Conservation (phyloP, 2,797 vertebrate species). For the Alexandromys oeconomus region DNA sequence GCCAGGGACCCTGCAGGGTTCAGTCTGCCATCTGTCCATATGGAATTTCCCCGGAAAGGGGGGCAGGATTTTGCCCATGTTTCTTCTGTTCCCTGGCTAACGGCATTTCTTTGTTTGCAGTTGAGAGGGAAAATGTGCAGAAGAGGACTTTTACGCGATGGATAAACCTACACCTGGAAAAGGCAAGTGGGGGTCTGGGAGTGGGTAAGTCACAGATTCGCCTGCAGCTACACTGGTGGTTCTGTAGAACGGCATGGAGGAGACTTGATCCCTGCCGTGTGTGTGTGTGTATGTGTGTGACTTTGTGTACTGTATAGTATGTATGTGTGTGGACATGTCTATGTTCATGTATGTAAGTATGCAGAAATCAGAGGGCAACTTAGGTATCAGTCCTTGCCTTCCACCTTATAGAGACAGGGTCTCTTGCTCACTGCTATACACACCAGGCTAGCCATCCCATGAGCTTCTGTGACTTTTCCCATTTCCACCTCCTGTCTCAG, state of each 20-base stretch:
- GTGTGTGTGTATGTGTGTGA: background rate
- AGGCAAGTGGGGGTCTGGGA: slow-evolving; percentile 88
- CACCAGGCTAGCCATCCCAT: background rate
- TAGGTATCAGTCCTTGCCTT: background rate
- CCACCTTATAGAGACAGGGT: background rate
- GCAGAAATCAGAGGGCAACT: background rate
- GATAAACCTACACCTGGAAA: slow-evolving; percentile 98
- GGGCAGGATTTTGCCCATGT: accelerated
- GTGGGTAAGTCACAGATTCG: accelerated
- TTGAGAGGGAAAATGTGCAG: slow-evolving; percentile 96
- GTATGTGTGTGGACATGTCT: background rate
- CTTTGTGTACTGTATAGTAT: background rate
- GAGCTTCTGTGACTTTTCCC: background rate
- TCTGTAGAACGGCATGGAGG: accelerated
- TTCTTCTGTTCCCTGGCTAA: background rate
- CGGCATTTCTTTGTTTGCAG: slow-evolving; percentile 88
- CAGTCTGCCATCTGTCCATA: accelerated
- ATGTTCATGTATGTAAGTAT: background rate
- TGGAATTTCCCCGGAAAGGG: background rate
- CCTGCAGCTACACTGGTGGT: accelerated
- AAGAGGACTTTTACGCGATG: slow-evolving; percentile 99
- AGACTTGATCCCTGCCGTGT: accelerated
- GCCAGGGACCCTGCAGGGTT: background rate
- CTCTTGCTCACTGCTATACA: background rate
- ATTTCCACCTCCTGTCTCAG: background rate